phyloP scores from a whole-genome alignment of 2,797 vertebrate genomes.

The Acrossocheilus wenchowensis region DNA sequence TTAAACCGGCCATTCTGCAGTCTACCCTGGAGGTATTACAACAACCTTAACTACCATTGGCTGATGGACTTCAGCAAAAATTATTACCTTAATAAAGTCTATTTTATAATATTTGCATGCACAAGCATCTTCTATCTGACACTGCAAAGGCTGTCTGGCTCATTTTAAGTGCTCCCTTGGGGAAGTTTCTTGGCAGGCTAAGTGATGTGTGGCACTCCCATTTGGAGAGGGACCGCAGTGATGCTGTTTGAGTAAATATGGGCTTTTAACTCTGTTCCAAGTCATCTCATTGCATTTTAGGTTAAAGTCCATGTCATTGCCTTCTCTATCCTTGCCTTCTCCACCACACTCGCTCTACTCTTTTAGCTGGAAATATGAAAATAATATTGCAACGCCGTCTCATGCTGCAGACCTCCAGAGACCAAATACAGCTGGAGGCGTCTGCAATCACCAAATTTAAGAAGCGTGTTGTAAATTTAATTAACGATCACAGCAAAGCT shows the following conservation, averaged over 20 bases:
- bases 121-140: conserved; percentile 76
- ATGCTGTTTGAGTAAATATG: conserved; percentile 65
- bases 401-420: conserved; percentile 27
- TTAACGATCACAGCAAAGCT: conserved; percentile 35
- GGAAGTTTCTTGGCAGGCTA: conserved; percentile 68
- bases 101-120: conserved; percentile 78
- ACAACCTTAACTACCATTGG: conserved; percentile 76
- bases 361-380: conserved; percentile 1
- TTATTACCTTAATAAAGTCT: conserved; percentile 80
- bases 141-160: conserved; percentile 74
- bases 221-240: conserved; percentile 49
- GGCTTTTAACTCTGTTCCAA: conserved; percentile 37
- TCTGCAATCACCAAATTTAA: conserved; percentile 40
- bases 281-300: conserved; percentile 19
- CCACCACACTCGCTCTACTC: background rate
- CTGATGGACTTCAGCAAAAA: conserved; percentile 74
- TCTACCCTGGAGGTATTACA: conserved; percentile 72
- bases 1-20: conserved; percentile 69
- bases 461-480: conserved; percentile 34
- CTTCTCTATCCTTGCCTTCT: conserved; percentile 12
- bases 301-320: conserved; percentile 30
- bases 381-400: conserved; percentile 8
- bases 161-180: conserved; percentile 67
- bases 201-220: conserved; percentile 58
- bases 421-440: conserved; percentile 17